phyloP scores from a whole-genome alignment of 37 sponge, comb jelly and placozoan genomes.

The Dysidea cf. avara region DNA sequence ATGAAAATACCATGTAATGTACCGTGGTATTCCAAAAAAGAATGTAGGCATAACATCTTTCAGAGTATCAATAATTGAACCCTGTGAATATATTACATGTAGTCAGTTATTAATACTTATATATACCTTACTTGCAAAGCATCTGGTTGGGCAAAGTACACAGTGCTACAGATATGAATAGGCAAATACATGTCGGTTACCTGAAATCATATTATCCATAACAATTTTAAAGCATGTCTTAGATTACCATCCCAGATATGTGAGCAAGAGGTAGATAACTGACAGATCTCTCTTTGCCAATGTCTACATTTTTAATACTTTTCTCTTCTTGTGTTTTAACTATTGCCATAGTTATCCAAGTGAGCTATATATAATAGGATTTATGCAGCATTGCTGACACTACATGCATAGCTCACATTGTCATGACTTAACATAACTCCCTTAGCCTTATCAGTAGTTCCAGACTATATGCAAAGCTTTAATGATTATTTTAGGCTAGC shows the following conservation, averaged over 20 bases:
- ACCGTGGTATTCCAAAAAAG: constrained; percentile 78
- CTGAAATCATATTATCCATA: too few species aligned
- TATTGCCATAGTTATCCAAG: constrained; percentile 46
- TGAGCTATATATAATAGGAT: constrained; percentile 24
- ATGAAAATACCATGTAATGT: too few species aligned
- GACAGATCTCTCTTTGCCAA: constrained; percentile 19
- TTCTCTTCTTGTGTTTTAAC: background rate
- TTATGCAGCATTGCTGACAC: background rate
- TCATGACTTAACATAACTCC: constrained; percentile 93
- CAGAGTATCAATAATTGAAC: constrained; percentile 57
- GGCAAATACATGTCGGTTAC: constrained; percentile 61
- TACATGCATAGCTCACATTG: constrained; percentile 53
- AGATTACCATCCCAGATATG: constrained; percentile 65
- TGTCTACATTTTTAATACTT: too few species aligned
- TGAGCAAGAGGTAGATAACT: constrained; percentile 77
- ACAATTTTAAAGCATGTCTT: too few species aligned
- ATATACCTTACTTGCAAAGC: constrained; percentile 69
- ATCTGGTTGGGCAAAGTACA: constrained; percentile 88
- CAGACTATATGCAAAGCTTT: constrained; percentile 83
- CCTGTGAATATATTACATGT: constrained; percentile 52
- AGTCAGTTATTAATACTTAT: too few species aligned
- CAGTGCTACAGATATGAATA: constrained; percentile 21
- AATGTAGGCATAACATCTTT: constrained; percentile 64
- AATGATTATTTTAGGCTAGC: too few species aligned
- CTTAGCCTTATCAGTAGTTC: constrained; percentile 85